A percentile compares a stretch with the other conserved stretches of the same genome.
Evolutionary conservation across 2,797 vertebrate species (phyloP).

Genomic region (Phyllotis vaccarum): DNA sequence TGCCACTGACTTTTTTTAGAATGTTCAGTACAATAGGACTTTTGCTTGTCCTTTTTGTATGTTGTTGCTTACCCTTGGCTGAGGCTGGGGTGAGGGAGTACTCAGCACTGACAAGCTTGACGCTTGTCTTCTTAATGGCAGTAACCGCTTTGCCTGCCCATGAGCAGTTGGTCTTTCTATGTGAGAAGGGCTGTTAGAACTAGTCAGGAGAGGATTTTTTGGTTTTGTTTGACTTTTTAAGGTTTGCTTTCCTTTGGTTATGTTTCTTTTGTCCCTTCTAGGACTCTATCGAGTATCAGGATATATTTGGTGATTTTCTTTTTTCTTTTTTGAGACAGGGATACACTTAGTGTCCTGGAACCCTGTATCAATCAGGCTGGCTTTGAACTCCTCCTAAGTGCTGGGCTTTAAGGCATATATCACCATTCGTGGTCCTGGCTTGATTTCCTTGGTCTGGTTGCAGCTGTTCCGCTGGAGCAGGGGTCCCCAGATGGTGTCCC

Average conservation of each 20-base stretch:
- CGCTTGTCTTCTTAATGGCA: conserved; percentile 19
- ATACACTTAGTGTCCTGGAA: neutral
- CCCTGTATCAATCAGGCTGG: neutral
- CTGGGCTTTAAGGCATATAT: neutral
- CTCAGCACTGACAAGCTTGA: neutral
- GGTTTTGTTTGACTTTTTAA: neutral
- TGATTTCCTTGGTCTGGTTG: neutral
- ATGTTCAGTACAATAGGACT: neutral
- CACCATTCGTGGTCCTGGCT: neutral
- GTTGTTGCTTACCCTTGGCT: conserved; percentile 22
- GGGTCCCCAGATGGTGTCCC: conserved; percentile 2
- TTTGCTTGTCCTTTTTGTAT: neutral
- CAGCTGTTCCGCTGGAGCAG: neutral
- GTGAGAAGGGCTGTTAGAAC: neutral
- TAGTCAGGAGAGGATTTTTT: neutral
- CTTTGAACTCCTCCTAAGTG: neutral
- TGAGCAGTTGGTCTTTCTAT: neutral
- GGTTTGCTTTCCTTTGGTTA: neutral
- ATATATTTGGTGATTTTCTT: neutral
- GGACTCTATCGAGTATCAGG: conserved; percentile 2
- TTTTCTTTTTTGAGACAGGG: neutral
- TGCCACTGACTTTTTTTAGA: neutral
- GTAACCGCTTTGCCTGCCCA: neutral
- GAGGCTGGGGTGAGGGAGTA: neutral
- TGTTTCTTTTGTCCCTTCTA: neutral